Base-by-base conservation (phyloP, 2,797 vertebrate species). In the Sebastes minor region DNA sequence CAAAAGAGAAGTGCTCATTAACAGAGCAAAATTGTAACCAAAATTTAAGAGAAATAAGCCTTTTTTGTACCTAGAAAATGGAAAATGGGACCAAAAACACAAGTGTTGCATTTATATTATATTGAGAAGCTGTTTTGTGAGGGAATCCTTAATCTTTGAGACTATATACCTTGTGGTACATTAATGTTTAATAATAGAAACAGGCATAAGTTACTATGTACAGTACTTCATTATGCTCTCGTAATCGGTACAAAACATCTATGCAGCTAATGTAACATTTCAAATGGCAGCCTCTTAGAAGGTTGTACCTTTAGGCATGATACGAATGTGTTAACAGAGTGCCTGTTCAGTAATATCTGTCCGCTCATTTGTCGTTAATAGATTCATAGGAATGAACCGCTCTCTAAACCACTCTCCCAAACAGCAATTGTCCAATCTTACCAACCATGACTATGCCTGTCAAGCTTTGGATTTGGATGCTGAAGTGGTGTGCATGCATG, bases 71-170 rank as follows among this genome's bases (percentile, higher is more conserved):
- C 18, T 49, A 49, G 18, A 49, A 49, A 9, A 49, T 20, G 18
- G 0, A 49, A 49, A 49, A 49, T 49, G 46, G 46, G 46, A 0
- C 0, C 18, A 49, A 49, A 49, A 49, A 20, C 42, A 46, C 14
- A 49, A 49, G 46, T 49, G 18, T 49, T 49, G 46, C 46, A 49
- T 49, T 49, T 49, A 9, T 49, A 49, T 49, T 32, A 32, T 65
- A 76, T 53, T 35, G 72, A 46, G 69, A 76, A 65, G 65, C 69
- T 76, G 8, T 57, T 84, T 73, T 85, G 69, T 46, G 28, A 62
- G 53, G 33, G 18, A 74, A 62, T 62, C 60, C 59, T 66, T 71
- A 74, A 59, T 77, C 53, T 23, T 6, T 83, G 49, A 74, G 23
- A 61, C 28, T 52, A 52, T 53, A 25, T 71, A 74, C 18, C 27